These are phyloP conservation scores for Aviceda subcristata DNA, from an alignment of 2,113 vertebrate species.

Conservation along the genomic window DNA sequence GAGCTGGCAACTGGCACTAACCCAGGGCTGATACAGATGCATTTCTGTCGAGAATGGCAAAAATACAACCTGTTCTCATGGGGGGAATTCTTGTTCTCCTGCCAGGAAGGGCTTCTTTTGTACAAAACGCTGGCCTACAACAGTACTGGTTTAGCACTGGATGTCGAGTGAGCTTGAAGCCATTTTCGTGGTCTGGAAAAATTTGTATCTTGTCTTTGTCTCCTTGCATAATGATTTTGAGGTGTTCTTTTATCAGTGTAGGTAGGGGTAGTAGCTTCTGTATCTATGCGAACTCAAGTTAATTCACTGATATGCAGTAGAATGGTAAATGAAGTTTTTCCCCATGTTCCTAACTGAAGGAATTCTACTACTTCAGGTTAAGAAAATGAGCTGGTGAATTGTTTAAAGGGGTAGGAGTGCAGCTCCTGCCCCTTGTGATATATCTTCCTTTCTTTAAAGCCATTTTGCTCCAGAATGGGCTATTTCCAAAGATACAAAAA, in stretches of 20 bases:
- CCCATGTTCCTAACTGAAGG: neutral
- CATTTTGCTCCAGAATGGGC: neutral
- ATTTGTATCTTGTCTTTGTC: neutral
- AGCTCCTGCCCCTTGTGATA: neutral
- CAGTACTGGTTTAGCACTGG: neutral
- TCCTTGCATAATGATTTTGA: neutral
- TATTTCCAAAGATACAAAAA: neutral
- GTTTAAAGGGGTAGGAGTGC: neutral
- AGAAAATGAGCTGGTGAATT: neutral
- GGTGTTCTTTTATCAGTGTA: neutral
- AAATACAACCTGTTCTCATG: rapidly evolving
- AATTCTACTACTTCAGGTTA: neutral
- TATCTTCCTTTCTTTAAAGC: neutral
- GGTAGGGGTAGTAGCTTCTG: neutral
- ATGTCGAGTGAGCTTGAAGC: neutral
- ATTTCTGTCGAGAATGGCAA: neutral
- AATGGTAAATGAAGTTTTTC: neutral
- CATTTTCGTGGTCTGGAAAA: neutral
- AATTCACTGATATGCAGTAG: neutral
- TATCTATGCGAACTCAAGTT: neutral
- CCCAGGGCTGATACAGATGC: neutral
- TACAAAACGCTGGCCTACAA: neutral
- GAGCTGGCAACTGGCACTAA: neutral
- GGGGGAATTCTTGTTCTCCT: neutral
- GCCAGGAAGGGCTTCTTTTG: neutral